These are phyloP conservation scores for Drosophila funebris DNA, from an alignment of 1,140 invertebrate species.

Conservation along the genomic window DNA sequence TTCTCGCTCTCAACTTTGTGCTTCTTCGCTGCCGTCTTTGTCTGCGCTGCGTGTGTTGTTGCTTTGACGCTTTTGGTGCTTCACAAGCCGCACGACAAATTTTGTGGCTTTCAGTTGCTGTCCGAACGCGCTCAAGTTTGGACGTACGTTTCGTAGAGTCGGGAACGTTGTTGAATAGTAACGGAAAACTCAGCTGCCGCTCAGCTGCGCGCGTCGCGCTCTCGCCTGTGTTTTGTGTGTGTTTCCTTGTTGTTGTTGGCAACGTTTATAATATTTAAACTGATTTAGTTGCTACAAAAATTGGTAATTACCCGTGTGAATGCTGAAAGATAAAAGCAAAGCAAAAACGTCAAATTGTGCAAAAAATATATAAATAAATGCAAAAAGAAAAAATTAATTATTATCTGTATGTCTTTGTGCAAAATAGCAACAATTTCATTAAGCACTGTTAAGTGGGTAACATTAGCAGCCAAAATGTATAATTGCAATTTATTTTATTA, in stretches of 20 bases:
- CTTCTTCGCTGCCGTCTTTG: conserved; percentile 34
- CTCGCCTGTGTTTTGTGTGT: conserved; percentile 26
- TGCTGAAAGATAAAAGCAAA: conserved; percentile 39
- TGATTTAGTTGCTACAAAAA: conserved; percentile 61
- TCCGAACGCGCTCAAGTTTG: conserved; percentile 61
- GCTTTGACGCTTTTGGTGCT: conserved; percentile 44
- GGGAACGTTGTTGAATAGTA: conserved; percentile 7
- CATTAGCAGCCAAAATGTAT: conserved; percentile 28
- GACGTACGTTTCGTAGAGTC: conserved; percentile 32
- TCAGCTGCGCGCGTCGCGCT: conserved; percentile 76
- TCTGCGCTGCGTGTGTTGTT: conserved; percentile 2
- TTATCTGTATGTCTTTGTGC: conserved; percentile 9
- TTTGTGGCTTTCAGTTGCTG: conserved; percentile 64
- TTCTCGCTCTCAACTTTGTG: conserved; percentile 33
- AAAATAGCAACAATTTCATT: conserved; percentile 46
- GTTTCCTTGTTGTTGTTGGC: conserved; percentile 64
- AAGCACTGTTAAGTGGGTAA: conserved; percentile 43
- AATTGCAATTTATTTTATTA: conserved; percentile 73
- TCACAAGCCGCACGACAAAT: conserved; percentile 56
- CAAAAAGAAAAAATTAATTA: conserved; percentile 21
- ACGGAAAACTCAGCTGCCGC: conserved; percentile 44
- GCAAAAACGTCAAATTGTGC: conserved; percentile 39
- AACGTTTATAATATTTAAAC: conserved; percentile 63
- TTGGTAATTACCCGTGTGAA: conserved; percentile 59
- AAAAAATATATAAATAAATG: conserved; percentile 35